Evolutionary conservation across 1,140 invertebrate species (phyloP).

Genomic region (Microvelia longipes): DNA sequence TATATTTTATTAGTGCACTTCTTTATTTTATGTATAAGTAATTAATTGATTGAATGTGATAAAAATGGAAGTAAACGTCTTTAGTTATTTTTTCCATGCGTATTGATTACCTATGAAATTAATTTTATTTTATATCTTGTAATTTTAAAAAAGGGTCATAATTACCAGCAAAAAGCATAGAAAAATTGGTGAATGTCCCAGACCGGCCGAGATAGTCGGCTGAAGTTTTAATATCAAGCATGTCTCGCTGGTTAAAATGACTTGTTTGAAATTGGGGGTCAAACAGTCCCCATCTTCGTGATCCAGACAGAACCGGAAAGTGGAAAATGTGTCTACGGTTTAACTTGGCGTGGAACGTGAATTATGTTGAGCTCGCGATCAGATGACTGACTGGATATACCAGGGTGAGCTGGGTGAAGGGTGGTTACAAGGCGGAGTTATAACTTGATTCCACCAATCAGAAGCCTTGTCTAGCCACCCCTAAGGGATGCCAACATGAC

Average conservation of each 20-base stretch:
- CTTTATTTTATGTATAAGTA: too few relatives aligned
- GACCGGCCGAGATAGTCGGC: constrained; percentile 40
- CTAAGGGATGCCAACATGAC: neutral
- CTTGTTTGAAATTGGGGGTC: neutral
- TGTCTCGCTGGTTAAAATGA: constrained; percentile 23
- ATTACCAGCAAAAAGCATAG: constrained; percentile 38
- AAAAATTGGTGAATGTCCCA: constrained; percentile 43
- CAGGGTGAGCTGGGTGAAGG: neutral
- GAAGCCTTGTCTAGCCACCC: neutral
- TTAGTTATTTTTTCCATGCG: too few relatives aligned
- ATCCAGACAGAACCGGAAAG: neutral
- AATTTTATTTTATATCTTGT: too few relatives aligned
- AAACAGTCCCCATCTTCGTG: neutral
- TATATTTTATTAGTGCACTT: too few relatives aligned
- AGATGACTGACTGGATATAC: neutral
- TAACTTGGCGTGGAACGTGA: too few relatives aligned
- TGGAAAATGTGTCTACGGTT: too few relatives aligned
- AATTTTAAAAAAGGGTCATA: too few relatives aligned
- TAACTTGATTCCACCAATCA: neutral
- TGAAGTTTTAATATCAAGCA: constrained; percentile 46
- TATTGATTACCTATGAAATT: too few relatives aligned
- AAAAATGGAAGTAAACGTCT: too few relatives aligned
- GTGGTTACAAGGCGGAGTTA: neutral
- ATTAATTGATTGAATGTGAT: too few relatives aligned
- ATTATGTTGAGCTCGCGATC: too few relatives aligned